These are phyloP conservation scores for Papilio helenus DNA, from an alignment of 1,140 invertebrate genomes.

Conservation along the genomic window DNA sequence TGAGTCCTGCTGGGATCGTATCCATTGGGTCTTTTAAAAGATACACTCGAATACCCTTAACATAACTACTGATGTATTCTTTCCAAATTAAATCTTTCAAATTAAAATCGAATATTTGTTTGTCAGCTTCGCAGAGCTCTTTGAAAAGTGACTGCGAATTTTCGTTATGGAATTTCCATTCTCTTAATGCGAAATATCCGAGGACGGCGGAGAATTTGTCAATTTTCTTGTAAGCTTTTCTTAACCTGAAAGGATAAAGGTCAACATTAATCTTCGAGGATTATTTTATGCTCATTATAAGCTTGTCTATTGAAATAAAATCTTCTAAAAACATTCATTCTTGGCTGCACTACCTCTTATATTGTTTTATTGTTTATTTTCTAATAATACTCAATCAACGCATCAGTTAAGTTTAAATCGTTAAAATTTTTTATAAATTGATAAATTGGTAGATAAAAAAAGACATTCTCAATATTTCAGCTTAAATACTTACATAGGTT, in stretches of 20 bases:
- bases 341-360: no score
- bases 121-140: slow-evolving; percentile 83
- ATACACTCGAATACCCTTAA: slow-evolving; percentile 84
- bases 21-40: slow-evolving; percentile 85
- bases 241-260: slow-evolving; percentile 83
- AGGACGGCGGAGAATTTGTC: slow-evolving; percentile 87
- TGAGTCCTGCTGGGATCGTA: slow-evolving; percentile 67
- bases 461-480: no score
- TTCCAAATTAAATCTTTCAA: slow-evolving; percentile 84
- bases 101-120: slow-evolving; percentile 84
- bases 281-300: neutral
- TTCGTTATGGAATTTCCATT: slow-evolving; percentile 88
- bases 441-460: no score
- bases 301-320: neutral
- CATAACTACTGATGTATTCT: slow-evolving; percentile 84
- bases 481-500: slow-evolving; percentile 83
- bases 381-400: neutral
- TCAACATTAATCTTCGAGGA: neutral
- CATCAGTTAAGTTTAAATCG: neutral
- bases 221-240: slow-evolving; percentile 89
- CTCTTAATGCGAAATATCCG: slow-evolving; percentile 87
- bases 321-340: neutral
- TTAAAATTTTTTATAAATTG: neutral
- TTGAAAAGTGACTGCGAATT: slow-evolving; percentile 83
- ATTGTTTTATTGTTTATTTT: neutral